Evolutionary conservation across 2,113 vertebrate genomes (phyloP), one percentile per base, ranked within the genome.

Genomic region (Hypocryptadius cinnamomeus): DNA sequence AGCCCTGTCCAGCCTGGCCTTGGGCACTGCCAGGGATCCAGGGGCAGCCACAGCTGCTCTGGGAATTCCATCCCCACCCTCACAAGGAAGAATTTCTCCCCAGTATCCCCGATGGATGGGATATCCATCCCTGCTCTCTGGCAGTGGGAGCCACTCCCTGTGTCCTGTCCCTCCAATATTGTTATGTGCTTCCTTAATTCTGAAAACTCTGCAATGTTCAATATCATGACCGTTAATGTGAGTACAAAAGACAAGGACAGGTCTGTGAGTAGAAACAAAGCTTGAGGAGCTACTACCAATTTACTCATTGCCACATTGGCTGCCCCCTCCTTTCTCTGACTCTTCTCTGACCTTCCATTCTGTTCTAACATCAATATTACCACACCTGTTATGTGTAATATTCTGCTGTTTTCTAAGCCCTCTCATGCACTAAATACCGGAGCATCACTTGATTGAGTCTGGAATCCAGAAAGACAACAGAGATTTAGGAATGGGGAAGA

Each of bases 81-180:
- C n/a, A 0, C 48, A 63, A 21, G 5, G 5, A 60, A 8, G 0
- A 54, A 63, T 79, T 56, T 3, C 42, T 31, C 0, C 59, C 50
- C 59, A 72, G 3, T 7, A 13, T 80, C 59, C 59, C 68, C n/a
- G n/a, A n/a, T n/a, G n/a, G n/a, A n/a, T n/a, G n/a, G n/a, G n/a
- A n/a, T n/a, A 59, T 3, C 77, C 11, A 20, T 0, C 19, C 33
- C 45, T 66, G 27, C 12, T 37, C 27, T 80, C 33, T 45, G 60
- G 10, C 59, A 73, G 3, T 44, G 44, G 33, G 23, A 80, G 23
- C 23, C 85, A 44, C 39, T 59, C 51, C 51, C 63, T 28, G 4
- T 19, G 31, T 73, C 60, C 68, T 51, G 23, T 24, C 28, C 0
- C 37, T 50, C 51, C 44, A 11, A 2, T 13, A 44, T 20, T 31